These are phyloP conservation scores for Brachymystax lenok DNA, from an alignment of 2,797 vertebrate species.

Conservation along the genomic window DNA sequence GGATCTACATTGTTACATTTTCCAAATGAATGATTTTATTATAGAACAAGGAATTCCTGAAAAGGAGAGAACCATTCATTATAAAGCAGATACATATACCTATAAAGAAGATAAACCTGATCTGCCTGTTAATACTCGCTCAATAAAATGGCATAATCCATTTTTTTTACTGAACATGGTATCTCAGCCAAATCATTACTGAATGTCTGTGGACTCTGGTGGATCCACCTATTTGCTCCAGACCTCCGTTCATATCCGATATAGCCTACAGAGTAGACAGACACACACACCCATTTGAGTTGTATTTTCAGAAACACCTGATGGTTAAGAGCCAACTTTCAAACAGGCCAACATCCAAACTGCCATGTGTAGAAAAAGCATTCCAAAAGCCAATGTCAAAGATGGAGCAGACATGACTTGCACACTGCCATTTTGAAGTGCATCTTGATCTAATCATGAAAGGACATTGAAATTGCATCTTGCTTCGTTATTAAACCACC, in stretches of 20 bases:
- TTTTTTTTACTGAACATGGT: neutral
- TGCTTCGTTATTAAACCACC: slow-evolving; percentile 8
- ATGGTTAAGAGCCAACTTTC: too few relatives aligned
- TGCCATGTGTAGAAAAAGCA: slow-evolving; percentile 26
- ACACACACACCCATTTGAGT: neutral
- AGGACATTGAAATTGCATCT: slow-evolving; percentile 11
- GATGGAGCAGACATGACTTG: neutral
- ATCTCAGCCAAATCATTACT: slow-evolving; percentile 11
- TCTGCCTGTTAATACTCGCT: neutral
- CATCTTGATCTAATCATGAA: slow-evolving; percentile 35
- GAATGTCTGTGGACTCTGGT: slow-evolving; percentile 1
- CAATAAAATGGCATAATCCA: neutral
- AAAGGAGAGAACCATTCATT: too few relatives aligned
- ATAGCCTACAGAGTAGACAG: neutral
- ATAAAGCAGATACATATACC: too few relatives aligned
- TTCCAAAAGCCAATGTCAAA: slow-evolving; percentile 13
- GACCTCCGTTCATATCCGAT: neutral
- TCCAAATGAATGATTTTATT: too few relatives aligned
- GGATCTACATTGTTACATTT: slow-evolving; percentile 19
- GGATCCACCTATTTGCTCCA: slow-evolving; percentile 1
- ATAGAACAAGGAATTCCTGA: too few relatives aligned
- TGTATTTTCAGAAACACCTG: too few relatives aligned
- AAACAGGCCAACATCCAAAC: slow-evolving; percentile 7
- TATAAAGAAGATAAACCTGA: too few relatives aligned
- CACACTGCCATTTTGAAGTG: slow-evolving; percentile 25